Evolutionary conservation across 1,140 invertebrate species (phyloP), one percentile per base, ranked within the genome.

Genomic region (Bombus ignitus): DNA sequence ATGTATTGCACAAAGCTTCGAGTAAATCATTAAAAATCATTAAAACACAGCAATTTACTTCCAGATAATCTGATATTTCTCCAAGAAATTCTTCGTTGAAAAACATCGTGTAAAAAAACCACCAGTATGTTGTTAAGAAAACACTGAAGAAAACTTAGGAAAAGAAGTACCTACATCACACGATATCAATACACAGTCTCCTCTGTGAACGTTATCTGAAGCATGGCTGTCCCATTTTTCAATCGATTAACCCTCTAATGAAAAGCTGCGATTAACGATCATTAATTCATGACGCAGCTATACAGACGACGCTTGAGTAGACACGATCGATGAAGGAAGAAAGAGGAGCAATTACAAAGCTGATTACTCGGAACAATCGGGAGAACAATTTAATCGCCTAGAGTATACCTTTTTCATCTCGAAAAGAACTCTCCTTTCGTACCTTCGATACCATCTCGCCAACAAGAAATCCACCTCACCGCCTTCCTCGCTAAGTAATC

Each of bases 241-340:
- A 44, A 78, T 62, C 57, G 53, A 77, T 42, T 42, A 65, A 37
- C 12, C 25, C 3, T 15, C 75, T 59, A 65, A 78, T 78, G 42
- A 39, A 78, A 66, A 65, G 28, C 75, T 28, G 28, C 35, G 75
- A 62, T 77, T 62, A 77, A 78, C 25, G n/a, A 75, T 75, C 53
- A 18, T 39, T 28, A 62, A 59, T 59, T 76, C 47, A 39, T 28
- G 42, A 35, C 47, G 32, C 47, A 12, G 35, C 32, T 35, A 22
- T 18, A 59, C 13, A 2, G 25, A 9, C 13, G 12, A 59, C 25
- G 32, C 25, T 37, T 13, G 28, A 39, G 59, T 13, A 28, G 57
- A 78, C 47, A 13, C 75, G 25, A 42, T 71, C 37, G 70, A 71
- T n/a, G 18, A n/a, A 42, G 37, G 15, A 15, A 10, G 37, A 37